Conservation (phyloP, 2,113 vertebrate species). For the Tachuris rubrigastra region DNA sequence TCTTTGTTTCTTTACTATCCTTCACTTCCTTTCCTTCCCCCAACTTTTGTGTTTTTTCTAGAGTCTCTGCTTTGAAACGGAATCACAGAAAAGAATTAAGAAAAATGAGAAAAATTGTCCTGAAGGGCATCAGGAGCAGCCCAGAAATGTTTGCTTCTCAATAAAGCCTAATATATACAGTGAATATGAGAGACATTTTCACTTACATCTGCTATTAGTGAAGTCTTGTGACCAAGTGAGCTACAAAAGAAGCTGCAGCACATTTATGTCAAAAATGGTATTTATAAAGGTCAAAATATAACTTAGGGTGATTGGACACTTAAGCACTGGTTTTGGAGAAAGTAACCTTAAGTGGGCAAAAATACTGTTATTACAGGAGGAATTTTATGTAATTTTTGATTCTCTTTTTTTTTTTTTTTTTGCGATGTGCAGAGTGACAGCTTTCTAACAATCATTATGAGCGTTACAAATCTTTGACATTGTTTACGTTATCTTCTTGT, state of each 20-base stretch:
- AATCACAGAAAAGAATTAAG: conserved; percentile 12
- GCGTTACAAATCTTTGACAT: not conserved
- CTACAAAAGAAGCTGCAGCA: not conserved
- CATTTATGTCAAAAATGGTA: not conserved
- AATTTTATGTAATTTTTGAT: not conserved
- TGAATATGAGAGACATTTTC: not conserved
- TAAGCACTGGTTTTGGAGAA: not conserved
- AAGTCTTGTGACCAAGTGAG: not conserved
- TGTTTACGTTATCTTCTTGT: not conserved
- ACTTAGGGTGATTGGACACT: not conserved
- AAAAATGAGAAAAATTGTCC: conserved; percentile 13
- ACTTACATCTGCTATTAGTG: not conserved
- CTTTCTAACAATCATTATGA: not conserved
- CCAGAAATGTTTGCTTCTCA: not conserved
- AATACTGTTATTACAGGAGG: not conserved
- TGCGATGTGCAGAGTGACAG: not conserved
- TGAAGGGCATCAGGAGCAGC: not conserved
- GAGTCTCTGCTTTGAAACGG: not conserved
- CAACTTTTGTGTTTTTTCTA: not conserved
- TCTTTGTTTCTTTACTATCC: not conserved
- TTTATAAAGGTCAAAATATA: conserved; percentile 25
- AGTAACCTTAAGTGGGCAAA: not conserved
- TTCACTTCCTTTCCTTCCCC: not conserved
- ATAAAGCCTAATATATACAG: not conserved
- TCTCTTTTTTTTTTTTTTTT: not conserved